Base-by-base conservation (phyloP, 1,140 invertebrate genomes). In the Sycophaga agraensis region DNA sequence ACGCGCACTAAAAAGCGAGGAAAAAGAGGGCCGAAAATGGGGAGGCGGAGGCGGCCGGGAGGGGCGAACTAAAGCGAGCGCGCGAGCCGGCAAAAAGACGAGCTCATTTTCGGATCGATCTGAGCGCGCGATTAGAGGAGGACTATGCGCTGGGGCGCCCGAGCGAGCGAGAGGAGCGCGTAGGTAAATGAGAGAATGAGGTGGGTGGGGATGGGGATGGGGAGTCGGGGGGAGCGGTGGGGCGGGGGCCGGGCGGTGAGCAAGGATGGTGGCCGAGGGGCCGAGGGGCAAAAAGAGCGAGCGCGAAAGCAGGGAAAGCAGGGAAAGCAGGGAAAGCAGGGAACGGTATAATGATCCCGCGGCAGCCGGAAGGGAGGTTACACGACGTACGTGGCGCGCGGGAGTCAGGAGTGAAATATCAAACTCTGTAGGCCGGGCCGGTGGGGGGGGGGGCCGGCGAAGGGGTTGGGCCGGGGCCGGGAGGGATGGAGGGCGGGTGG, bases 401-500 rank as follows among this genome's bases (percentile, higher is more conserved):
- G 66, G 59, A 63, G 62, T 58, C 60, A 59, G 49, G 62, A 70
- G 68, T 70, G 68, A 73, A 73, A 75, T 75, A 75, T 74, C 72
- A 75, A 76, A 70, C 64, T 67, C 37, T 55, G 45, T 48, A 62
- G 48, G 42, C 46, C 22, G 54, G 16, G 53, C 22, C 46, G n/a
- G 4, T 43, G 26, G 21, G 17, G 26, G 45, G 11, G 17, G 43
- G 40, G n/a, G 14, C 16, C 19, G 19, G 50, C 28, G 39, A 50
- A 31, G 12, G 35, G 17, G 31, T 5, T 37, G 4, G 14, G 28
- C 5, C 4, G 28, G 11, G 22, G 34, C 21, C n/a, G 34, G 34
- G 16, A 45, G 31, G 39, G 46, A 37, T 11, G 24, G 28, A 42
- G 26, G 31, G 26, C 14, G 46, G 55, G 19, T 9, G 26, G 51